Base-by-base conservation (phyloP, 1,140 invertebrate species). In the Drosophila suzukii region DNA sequence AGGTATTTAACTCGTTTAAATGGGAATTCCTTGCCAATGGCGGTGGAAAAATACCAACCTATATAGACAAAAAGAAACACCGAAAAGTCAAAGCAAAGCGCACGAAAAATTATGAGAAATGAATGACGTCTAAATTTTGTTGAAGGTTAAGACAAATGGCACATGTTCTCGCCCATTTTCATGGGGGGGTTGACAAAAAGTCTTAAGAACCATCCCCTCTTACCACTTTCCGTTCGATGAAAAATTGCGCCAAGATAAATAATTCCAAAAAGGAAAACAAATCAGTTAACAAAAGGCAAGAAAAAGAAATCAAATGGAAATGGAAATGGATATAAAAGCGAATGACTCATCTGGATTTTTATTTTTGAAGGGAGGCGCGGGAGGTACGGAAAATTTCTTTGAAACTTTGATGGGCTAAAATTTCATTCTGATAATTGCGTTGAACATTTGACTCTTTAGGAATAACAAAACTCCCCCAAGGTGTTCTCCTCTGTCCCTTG, bases 91-190 rank as follows among this genome's bases (percentile, higher is more conserved):
- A 58, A 46, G 41, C 74, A 73, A 83, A 84, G 79, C 76, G 66
- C 66, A 54, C 51, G 57, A 60, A 32, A 89, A 82, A 81, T 83
- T 85, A 90, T 81, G 81, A 85, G 67, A 90, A 73, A 91, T 88
- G 88, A 81, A 88, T 90, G 88, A 90, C 88, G 88, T 90, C 88
- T 81, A 84, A 86, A 90, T 86, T 80, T 57, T 75, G 73, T 72
- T 81, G 82, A 90, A 90, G 88, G 88, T 91, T 86, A 90, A 83
- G 80, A 90, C 77, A 86, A 90, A 90, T 86, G 79, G 76, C 76
- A 66, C 73, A 83, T 61, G 83, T 84, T 83, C 80, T 75, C 80
- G 80, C 80, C 66, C 56, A 24, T 54, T 53, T 36, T 53, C 20
- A 5, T 20, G 20, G 46, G 30, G 73, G 73, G 54, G 15, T 65